Percentiles rank a stretch among this genome's conserved stretches.
Evolutionary conservation across 1,140 invertebrate genomes (phyloP).

Genomic region (Magallana angulata): DNA sequence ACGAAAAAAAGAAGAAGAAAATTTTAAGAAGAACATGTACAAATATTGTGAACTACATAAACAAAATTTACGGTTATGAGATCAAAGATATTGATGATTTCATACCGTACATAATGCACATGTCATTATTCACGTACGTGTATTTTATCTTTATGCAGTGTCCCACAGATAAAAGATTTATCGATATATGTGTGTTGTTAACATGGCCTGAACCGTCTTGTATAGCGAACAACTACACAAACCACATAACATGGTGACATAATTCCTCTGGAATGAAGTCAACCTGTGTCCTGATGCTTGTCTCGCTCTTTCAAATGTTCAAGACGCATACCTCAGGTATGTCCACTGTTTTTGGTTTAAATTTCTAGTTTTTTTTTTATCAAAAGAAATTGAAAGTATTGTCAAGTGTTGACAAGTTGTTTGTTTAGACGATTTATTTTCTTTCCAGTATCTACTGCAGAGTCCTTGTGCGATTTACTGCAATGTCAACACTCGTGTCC

Average conservation of each 20-base stretch:
- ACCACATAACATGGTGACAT: slow-evolving; percentile 1
- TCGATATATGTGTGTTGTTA: too few relatives aligned
- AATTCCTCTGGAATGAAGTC: slow-evolving; percentile 15
- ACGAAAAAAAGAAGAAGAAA: too few relatives aligned
- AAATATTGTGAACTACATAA: too few relatives aligned
- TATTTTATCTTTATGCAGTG: too few relatives aligned
- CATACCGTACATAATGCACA: too few relatives aligned
- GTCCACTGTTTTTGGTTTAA: neutral
- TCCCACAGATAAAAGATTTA: too few relatives aligned
- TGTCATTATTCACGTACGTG: too few relatives aligned
- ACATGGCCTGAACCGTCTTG: too few relatives aligned
- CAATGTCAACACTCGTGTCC: slow-evolving; percentile 18
- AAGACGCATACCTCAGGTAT: slow-evolving; percentile 5
- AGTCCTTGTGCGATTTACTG: neutral
- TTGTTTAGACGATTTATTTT: neutral
- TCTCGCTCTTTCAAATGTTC: neutral
- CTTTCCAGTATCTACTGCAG: neutral
- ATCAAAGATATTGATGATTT: too few relatives aligned
- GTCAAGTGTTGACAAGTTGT: neutral
- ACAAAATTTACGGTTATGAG: too few relatives aligned
- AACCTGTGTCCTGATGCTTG: neutral
- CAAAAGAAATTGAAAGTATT: neutral
- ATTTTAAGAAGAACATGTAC: too few relatives aligned
- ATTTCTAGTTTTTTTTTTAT: too few relatives aligned
- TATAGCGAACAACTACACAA: neutral